Percentiles rank a stretch among this genome's conserved stretches.
Conservation (phyloP, 2,113 vertebrate genomes). For the Zosterops japonicus region DNA sequence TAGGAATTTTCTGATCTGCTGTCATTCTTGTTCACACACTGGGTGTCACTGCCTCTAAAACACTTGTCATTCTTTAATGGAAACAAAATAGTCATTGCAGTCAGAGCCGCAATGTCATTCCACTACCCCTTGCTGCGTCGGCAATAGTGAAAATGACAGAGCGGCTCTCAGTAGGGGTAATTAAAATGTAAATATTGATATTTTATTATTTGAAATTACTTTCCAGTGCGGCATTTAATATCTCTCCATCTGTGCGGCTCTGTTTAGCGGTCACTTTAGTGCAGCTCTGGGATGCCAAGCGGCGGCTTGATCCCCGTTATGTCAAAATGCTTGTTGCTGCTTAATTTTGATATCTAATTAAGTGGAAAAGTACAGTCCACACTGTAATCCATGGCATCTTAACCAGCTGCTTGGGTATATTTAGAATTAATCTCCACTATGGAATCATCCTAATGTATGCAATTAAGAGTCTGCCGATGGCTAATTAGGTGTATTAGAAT, state of each 20-base stretch:
- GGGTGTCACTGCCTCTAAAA: slow-evolving; percentile 82
- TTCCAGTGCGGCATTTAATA: slow-evolving; percentile 97
- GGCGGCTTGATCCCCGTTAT: slow-evolving; percentile 86
- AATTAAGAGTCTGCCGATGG: slow-evolving; percentile 99
- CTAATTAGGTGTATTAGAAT: slow-evolving; percentile 99
- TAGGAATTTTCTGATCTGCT: slow-evolving; percentile 83
- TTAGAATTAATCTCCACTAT: slow-evolving; percentile 99
- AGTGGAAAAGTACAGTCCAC: slow-evolving; percentile 94
- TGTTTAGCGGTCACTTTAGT: slow-evolving; percentile 89
- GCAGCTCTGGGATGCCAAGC: slow-evolving; percentile 84
- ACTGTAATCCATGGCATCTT: slow-evolving; percentile 92
- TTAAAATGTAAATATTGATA: slow-evolving; percentile 99
- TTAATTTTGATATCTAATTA: slow-evolving; percentile 96
- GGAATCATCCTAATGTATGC: slow-evolving; percentile 99
- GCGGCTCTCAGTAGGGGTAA: slow-evolving; percentile 90
- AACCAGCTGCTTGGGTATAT: slow-evolving; percentile 97
- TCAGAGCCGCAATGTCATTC: slow-evolving; percentile 83
- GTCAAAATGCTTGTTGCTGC: slow-evolving; percentile 87
- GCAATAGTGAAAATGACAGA: slow-evolving; percentile 88
- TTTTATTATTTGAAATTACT: slow-evolving; percentile 99
- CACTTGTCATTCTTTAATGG: slow-evolving; percentile 88
- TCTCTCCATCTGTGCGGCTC: slow-evolving; percentile 97
- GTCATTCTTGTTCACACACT: slow-evolving; percentile 82
- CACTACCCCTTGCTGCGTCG: slow-evolving; percentile 82
- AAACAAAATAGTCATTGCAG: slow-evolving; percentile 86